Conservation (phyloP, 2,888 invertebrate species). For the Ormyrus labotus region DNA sequence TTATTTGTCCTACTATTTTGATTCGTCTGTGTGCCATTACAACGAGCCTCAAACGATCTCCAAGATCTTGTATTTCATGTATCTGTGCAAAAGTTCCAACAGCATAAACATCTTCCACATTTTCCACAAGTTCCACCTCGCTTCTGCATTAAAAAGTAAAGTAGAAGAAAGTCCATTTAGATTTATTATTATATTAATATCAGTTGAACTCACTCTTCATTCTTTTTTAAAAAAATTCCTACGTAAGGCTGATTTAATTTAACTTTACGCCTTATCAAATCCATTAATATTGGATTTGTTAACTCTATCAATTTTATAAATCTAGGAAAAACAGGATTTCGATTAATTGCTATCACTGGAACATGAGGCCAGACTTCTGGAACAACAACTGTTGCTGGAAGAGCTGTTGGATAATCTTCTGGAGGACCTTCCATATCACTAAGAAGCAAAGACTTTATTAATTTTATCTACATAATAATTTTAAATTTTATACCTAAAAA, state of each 20-base stretch:
- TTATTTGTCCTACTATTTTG: conserved; percentile 86
- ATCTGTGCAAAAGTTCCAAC: conserved; percentile 99
- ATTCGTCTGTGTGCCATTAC: conserved; percentile 96
- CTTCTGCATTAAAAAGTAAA: conserved; percentile 77
- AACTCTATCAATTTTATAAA: conserved; percentile 99
- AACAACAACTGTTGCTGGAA: conserved; percentile 93
- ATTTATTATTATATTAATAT: conserved; percentile 14
- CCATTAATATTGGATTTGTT: conserved; percentile 90
- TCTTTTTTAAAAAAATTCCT: conserved; percentile 96
- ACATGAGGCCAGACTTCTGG: conserved; percentile 98
- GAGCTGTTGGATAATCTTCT: conserved; percentile 73
- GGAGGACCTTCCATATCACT: conserved; percentile 61
- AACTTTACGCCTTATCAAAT: conserved; percentile 93
- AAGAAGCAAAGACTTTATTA: conserved; percentile 14
- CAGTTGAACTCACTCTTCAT: conserved; percentile 83
- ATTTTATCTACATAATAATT: not conserved
- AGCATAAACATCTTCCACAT: conserved; percentile 89
- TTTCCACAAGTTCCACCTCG: conserved; percentile 90
- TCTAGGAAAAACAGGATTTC: conserved; percentile 97
- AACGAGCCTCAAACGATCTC: conserved; percentile 91
- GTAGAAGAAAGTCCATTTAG: conserved; percentile 11
- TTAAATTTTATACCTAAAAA: not conserved
- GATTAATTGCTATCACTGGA: conserved; percentile 94
- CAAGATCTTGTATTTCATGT: conserved; percentile 97
- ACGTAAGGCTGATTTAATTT: conserved; percentile 97